Evolutionary conservation across 2,888 invertebrate genomes (phyloP), one percentile per base, ranked within the genome.

Genomic region (Agonopterix subpropinquella): DNA sequence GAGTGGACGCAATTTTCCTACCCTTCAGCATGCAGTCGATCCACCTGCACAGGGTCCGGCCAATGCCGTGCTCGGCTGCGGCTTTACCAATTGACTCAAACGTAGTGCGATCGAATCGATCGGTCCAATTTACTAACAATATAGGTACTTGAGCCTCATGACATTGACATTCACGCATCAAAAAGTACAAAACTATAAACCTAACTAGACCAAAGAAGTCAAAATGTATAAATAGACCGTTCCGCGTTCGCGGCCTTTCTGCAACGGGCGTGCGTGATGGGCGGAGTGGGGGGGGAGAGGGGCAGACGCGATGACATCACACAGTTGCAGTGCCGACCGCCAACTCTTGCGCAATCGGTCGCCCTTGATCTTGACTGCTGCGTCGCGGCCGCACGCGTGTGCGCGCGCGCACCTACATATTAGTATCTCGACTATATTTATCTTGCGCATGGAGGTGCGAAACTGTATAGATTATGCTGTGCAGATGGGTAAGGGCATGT

Each of bases 351-450:
- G 88, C 85, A 88, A 88, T 84, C 85, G 76, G 64, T 65, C 77
- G 89, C 83, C 89, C 89, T 89, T 89, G 89, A 89, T 89, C 89
- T 89, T 89, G 89, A 89, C 89, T 89, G 88, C 86, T 89, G 88
- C 86, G 87, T 80, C 80, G 82, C 78, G 80, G 77, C 73, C 78
- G 78, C 74, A 80, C 81, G 83, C 85, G 83, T 80, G 77, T 77
- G 77, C 80, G 13, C 72, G 72, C 79, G 70, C 72, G 44, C 47
- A 45, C 50, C 44, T 61, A 67, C 73, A 70, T 70, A 69, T 73
- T 77, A 72, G 64, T 73, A 73, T 65, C 74, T 67, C 70, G 70
- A 70, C 80, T 85, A 82, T 82, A 84, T 84, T 83, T 83, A 84
- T 80, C 79, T 73, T 65, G 77, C 77, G 81, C 78, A 77, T 77